Base-by-base conservation (phyloP, 2,888 invertebrate species). In the Selenia dentaria region DNA sequence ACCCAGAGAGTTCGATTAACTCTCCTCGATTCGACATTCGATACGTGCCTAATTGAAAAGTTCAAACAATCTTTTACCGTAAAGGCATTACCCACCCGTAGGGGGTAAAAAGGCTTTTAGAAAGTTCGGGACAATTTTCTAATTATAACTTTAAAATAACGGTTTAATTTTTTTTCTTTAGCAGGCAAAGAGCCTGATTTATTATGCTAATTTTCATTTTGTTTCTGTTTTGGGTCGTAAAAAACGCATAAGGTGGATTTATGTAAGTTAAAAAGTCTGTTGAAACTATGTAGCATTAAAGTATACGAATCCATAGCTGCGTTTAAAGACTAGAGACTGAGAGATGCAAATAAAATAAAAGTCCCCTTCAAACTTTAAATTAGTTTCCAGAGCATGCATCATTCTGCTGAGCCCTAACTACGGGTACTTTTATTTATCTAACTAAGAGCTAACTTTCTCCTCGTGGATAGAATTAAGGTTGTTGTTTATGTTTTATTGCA, bases 11-110 rank as follows among this genome's bases (percentile, higher is more conserved):
- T 70, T 68, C 62, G 57, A 71, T 75, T 71, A 74, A 74, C 72
- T 73, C 76, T 71, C 63, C 62, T 72, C 63, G 62, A 67, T 68
- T 58, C 61, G 57, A 68, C 61, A 67, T 72, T 68, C 66, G 67
- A 76, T 73, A 72, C 64, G 66, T 70, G 67, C 63, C 69, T 74
- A 74, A 79, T 76, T 74, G 74, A 70, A 79, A 78, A 74, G 68
- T 79, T 64, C 51, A 66, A 66, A 67, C 60, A 62, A 69, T 63
- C 62, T 56, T 66, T 59, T 55, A 43, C 51, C 36, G 53, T 49
- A 46, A 40, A 45, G 50, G 43, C 47, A 41, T 40, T 43, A 54
- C 47, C 47, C 50, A 37, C 29, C 51, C 51, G 39, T 41, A 34
- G 47, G 47, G 49, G 37, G 40, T 40, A 45, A 41, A 43, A 45